Base-by-base conservation (phyloP, 1,140 invertebrate species). In the Teleopsis dalmanni region DNA sequence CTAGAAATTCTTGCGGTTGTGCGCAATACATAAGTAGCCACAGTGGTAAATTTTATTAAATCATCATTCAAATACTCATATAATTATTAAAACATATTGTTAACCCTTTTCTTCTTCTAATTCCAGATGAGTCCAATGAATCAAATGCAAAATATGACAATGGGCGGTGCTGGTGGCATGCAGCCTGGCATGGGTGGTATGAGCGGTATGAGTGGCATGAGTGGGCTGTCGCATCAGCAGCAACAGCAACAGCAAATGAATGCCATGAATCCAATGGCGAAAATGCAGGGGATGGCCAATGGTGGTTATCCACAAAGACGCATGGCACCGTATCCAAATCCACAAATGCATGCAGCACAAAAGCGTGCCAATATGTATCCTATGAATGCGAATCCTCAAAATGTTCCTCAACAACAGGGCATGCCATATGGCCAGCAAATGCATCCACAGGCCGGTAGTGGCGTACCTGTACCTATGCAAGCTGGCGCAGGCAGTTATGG, bases 321-420 rank as follows among this genome's bases (percentile, higher is more conserved):
- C 58, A 75, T 88, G 70, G 76, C 85, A 18, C 87, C 88, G 0
- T 91, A 90, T 72, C 86, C 87, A 3, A 80, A 79, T 42, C 84
- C 86, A 7, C 79, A 81, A 21, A 85, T 88, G 81, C 83, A 90
- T 59, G 87, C 88, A 79, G 77, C 79, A 25, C 86, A 89, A 59
- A 88, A 91, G 62, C 48, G 68, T 10, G 59, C 56, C 18, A 62
- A 53, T 27, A 64, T 66, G 56, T 65, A 69, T 38, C 61, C 64
- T 10, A 48, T 50, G 44, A 35, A 42, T 29, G 38, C 46, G 8
- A 62, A 59, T 52, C 56, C 52, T 36, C 62, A 52, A 34, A 54
- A 49, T 45, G 48, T 54, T 45, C 52, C 54, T 52, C 45, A 47
- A 34, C 47, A 49, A 44, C 65, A 58, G 52, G 50, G 47, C 60